phyloP scores from a whole-genome alignment of 2,888 invertebrate genomes.

The Mythimna vitellina region DNA sequence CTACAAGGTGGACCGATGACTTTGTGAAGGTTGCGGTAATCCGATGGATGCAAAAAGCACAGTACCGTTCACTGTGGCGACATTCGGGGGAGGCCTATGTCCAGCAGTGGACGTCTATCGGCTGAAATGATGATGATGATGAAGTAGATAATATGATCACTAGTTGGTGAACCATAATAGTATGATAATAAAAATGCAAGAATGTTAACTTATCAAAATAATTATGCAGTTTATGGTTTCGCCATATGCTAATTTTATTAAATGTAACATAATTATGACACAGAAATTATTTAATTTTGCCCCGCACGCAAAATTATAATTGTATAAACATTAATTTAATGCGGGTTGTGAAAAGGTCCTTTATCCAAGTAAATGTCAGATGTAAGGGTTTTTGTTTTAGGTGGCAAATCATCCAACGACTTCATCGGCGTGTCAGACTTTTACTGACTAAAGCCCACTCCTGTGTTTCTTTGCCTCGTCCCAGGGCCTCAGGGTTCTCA shows the following conservation, averaged over 20 bases:
- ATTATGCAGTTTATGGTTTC: slow-evolving; percentile 10
- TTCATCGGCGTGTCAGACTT: too few relatives aligned
- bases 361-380: slow-evolving; percentile 20
- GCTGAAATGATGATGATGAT: too few relatives aligned
- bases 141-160: background rate
- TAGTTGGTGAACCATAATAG: background rate
- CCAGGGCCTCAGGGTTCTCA: too few relatives aligned
- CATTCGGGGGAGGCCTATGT: too few relatives aligned
- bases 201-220: background rate
- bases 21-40: too few relatives aligned
- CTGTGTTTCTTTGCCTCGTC: too few relatives aligned
- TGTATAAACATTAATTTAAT: slow-evolving; percentile 45
- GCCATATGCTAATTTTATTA: slow-evolving; percentile 18
- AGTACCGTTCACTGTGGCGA: too few relatives aligned
- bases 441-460: too few relatives aligned
- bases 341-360: slow-evolving; percentile 26
- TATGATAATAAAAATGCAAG: slow-evolving; percentile 6
- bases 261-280: slow-evolving; percentile 29
- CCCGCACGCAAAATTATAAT: slow-evolving; percentile 38
- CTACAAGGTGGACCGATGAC: too few relatives aligned
- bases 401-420: too few relatives aligned
- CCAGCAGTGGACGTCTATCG: too few relatives aligned
- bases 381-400: background rate
- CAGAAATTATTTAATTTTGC: slow-evolving; percentile 40
- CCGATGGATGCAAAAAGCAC: too few relatives aligned